Evolutionary conservation across 2,888 invertebrate species (phyloP).

Genomic region (Dasysyrphus albostriatus): DNA sequence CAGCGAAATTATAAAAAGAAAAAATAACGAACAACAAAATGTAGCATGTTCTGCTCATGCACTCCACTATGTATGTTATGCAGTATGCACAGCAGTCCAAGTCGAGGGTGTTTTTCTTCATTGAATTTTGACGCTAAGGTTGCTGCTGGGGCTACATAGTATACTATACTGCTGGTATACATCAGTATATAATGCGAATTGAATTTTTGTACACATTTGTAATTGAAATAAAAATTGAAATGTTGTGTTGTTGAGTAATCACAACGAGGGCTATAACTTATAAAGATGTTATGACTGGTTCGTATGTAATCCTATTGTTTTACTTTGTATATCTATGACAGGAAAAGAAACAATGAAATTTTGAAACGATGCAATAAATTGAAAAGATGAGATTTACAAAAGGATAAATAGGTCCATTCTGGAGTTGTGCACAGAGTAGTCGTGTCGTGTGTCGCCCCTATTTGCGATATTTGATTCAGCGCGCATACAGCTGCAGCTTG

Average conservation of each 20-base stretch:
- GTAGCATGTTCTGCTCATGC: not conserved
- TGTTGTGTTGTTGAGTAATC: slow-evolving; percentile 3
- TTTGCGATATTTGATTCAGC: not conserved
- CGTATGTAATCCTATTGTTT: not conserved
- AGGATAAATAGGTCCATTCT: not conserved
- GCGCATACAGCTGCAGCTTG: not conserved
- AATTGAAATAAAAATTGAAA: slow-evolving; percentile 23
- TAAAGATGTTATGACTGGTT: not conserved
- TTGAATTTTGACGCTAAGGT: slow-evolving; percentile 66
- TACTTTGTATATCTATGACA: not conserved
- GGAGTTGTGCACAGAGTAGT: not conserved
- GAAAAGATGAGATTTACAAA: not conserved
- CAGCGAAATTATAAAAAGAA: slow-evolving; percentile 34
- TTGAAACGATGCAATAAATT: not conserved
- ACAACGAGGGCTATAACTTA: not conserved
- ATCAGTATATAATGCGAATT: not conserved
- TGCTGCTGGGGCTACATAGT: not conserved
- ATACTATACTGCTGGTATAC: not conserved
- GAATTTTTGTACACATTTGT: not conserved
- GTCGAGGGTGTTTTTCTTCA: slow-evolving; percentile 65
- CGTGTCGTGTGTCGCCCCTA: not conserved
- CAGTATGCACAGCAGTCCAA: slow-evolving; percentile 11
- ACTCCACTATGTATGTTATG: not conserved
- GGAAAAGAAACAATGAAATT: not conserved
- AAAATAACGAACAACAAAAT: slow-evolving; percentile 14